Conservation (phyloP, 2,797 vertebrate genomes). For the Peromyscus aztecus region DNA sequence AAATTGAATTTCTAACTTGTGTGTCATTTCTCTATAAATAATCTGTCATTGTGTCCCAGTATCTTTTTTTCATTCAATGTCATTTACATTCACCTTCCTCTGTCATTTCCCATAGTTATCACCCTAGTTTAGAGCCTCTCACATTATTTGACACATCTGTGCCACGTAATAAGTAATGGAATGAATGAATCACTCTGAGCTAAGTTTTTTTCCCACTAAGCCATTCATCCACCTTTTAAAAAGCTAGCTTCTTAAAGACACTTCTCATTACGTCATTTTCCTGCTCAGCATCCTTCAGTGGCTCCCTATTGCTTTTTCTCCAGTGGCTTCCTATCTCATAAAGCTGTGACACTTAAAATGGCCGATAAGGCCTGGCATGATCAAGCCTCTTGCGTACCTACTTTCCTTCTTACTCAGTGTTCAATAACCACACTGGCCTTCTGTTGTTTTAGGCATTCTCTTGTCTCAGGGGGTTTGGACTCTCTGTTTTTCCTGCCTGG, state of each 20-base stretch:
- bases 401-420: conserved; percentile 36
- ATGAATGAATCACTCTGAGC: conserved; percentile 61
- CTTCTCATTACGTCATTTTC: conserved; percentile 41
- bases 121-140: not conserved
- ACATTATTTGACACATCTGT: conserved; percentile 59
- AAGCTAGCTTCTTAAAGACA: conserved; percentile 43
- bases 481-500: conserved; percentile 45
- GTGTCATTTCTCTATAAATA: conserved; percentile 71
- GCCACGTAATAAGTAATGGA: conserved; percentile 44
- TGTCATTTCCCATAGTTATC: conserved; percentile 36
- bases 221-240: conserved; percentile 18
- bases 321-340: conserved; percentile 45
- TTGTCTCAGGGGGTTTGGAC: conserved; percentile 24
- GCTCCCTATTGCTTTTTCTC: not conserved
- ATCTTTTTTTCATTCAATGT: conserved; percentile 52
- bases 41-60: conserved; percentile 33
- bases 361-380: not conserved
- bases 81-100: conserved; percentile 63
- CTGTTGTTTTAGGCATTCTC: conserved; percentile 65
- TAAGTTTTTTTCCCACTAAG: not conserved
- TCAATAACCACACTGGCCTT: not conserved
- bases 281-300: conserved; percentile 18
- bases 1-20: conserved; percentile 62
- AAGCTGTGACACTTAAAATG: conserved; percentile 67
- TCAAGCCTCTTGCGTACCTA: not conserved